Evolutionary conservation across 2,113 vertebrate genomes (phyloP).

Genomic region (Pachypanchax playfairii): DNA sequence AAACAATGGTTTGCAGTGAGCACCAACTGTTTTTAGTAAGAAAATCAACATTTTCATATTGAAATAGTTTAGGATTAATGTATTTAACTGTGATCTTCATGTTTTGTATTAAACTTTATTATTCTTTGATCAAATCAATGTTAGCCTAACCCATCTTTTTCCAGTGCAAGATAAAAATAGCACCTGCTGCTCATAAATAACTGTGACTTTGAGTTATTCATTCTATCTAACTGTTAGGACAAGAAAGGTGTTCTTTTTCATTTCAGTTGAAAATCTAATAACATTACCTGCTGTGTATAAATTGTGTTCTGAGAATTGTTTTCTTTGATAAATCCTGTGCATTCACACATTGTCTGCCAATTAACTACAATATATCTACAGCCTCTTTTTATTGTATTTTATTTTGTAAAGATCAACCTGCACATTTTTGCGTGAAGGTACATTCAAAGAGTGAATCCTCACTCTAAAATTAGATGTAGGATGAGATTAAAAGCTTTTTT

Average conservation of each 20-base stretch:
- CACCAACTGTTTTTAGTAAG: too few relatives aligned
- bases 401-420: not conserved
- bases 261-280: not conserved
- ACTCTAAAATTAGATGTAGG: not conserved
- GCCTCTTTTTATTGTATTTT: not conserved
- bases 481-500: conserved; percentile 23
- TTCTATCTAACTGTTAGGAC: not conserved
- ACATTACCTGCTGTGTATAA: not conserved
- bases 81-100: not conserved
- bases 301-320: conserved; percentile 5
- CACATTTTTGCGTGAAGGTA: conserved; percentile 8
- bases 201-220: not conserved
- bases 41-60: too few relatives aligned
- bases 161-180: not conserved
- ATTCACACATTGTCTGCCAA: conserved; percentile 20
- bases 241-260: not conserved
- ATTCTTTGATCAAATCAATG: not conserved
- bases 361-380: conserved; percentile 17
- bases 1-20: too few relatives aligned
- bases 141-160: conserved; percentile 1
- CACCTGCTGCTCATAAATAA: not conserved
- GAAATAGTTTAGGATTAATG: too few relatives aligned
- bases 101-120: not conserved
- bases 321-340: conserved; percentile 18
- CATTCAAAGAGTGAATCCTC: not conserved